Conservation (phyloP, 2,113 vertebrate genomes). For the Tupaia chinensis region DNA sequence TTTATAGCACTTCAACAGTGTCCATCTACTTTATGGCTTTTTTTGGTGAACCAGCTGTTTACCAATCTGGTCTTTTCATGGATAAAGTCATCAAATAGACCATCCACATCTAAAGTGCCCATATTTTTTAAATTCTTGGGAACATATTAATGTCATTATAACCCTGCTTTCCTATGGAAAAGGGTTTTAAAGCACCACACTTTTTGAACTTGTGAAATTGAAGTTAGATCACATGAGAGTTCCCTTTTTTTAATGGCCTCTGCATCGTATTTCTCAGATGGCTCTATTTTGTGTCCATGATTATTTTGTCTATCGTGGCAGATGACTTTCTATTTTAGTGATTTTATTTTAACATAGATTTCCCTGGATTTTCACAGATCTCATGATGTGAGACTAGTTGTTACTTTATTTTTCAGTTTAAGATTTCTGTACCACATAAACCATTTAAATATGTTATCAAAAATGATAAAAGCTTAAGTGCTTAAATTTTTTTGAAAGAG, state of each 20-base stretch:
- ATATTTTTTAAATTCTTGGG: not conserved
- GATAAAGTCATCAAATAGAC: not conserved
- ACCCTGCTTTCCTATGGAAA: not conserved
- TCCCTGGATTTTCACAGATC: not conserved
- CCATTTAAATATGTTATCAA: not conserved
- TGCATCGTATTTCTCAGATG: not conserved
- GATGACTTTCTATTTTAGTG: not conserved
- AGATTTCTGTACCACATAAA: not conserved
- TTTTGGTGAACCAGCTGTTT: not conserved
- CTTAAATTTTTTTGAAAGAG: not conserved
- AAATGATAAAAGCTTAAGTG: not conserved
- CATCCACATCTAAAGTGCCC: not conserved
- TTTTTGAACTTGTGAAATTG: not conserved
- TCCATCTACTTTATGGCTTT: not conserved
- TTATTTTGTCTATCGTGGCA: not conserved
- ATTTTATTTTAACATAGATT: not conserved
- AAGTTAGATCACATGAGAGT: not conserved
- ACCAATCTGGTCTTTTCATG: not conserved
- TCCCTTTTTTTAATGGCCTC: not conserved
- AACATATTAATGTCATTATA: not conserved
- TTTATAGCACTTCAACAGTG: not conserved
- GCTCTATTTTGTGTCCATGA: not conserved
- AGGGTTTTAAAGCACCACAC: not conserved
- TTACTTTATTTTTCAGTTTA: not conserved
- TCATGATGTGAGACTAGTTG: not conserved